These are phyloP conservation scores for Epistrophella euchroma DNA, from an alignment of 2,888 invertebrate species.

Conservation along the genomic window DNA sequence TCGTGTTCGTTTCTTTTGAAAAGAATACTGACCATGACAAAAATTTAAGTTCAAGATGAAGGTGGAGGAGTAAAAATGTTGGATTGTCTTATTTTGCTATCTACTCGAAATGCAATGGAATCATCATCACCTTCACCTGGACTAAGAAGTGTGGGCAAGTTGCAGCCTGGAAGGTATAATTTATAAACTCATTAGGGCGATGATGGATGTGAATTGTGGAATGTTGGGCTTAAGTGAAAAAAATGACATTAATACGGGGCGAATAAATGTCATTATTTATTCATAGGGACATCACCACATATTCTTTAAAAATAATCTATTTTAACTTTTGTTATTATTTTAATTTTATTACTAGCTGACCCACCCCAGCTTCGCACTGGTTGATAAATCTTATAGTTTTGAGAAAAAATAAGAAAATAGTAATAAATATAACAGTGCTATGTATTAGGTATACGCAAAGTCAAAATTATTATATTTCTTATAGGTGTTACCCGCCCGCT, in stretches of 20 bases:
- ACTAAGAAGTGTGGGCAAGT: conserved; percentile 30
- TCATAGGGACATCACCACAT: neutral
- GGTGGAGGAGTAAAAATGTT: neutral
- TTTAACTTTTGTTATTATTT: too few species aligned
- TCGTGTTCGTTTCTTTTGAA: conserved; percentile 41
- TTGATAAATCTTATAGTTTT: too few species aligned
- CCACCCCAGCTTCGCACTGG: too few species aligned
- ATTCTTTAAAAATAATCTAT: too few species aligned
- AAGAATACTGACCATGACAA: conserved; percentile 59
- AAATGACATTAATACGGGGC: conserved; percentile 15
- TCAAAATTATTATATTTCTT: too few species aligned
- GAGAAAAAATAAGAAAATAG: too few species aligned
- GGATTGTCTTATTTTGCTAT: neutral
- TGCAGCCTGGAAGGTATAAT: conserved; percentile 35
- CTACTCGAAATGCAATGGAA: conserved; percentile 14
- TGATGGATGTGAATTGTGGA: conserved; percentile 65
- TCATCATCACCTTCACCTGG: conserved; percentile 39
- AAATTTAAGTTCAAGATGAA: conserved; percentile 50
- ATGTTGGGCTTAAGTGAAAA: conserved; percentile 17
- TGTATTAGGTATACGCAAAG: too few species aligned
- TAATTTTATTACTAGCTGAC: too few species aligned
- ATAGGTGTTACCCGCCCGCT: too few species aligned
- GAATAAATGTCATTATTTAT: conserved; percentile 18
- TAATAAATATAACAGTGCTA: too few species aligned
- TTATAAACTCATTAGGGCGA: conserved; percentile 62